A percentile compares a stretch with the other conserved stretches of the same genome.
phyloP scores from a whole-genome alignment of 53 echinoderm and acorn worm species.

The Apostichopus leukothele region DNA sequence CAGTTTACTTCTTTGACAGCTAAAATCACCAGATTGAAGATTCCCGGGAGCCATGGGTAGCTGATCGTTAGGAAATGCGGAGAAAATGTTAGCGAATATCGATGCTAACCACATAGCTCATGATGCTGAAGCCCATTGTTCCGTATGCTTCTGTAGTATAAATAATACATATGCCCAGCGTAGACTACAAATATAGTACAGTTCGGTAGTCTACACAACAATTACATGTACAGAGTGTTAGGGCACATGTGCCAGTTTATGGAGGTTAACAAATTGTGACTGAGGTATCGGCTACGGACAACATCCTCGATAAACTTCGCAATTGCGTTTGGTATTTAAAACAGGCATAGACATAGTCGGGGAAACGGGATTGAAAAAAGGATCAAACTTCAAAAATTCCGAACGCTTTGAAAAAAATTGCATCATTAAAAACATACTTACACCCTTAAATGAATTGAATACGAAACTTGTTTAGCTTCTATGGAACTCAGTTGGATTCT shows the following conservation, averaged over 20 bases:
- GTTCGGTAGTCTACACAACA: too few species aligned
- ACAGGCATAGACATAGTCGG: too few species aligned
- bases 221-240: too few species aligned
- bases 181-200: too few species aligned
- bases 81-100: slow-evolving; percentile 21
- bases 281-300: neutral
- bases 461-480: slow-evolving; percentile 13
- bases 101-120: neutral
- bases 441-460: slow-evolving; percentile 13
- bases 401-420: neutral
- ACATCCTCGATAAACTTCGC: neutral
- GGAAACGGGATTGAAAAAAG: too few species aligned
- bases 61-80: slow-evolving; percentile 36
- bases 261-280: too few species aligned
- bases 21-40: slow-evolving; percentile 91
- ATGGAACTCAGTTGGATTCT: slow-evolving; percentile 1
- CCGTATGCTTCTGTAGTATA: neutral
- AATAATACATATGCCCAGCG: too few species aligned
- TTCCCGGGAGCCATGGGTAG: slow-evolving; percentile 97
- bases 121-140: neutral
- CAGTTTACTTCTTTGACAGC: slow-evolving; percentile 79
- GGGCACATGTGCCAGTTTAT: too few species aligned
- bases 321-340: too few species aligned
- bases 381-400: neutral
- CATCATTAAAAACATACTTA: slow-evolving; percentile 13